Percentiles rank a stretch among this genome's conserved stretches.
Evolutionary conservation across 2,797 vertebrate species (phyloP).

Genomic region (Luscinia luscinia): DNA sequence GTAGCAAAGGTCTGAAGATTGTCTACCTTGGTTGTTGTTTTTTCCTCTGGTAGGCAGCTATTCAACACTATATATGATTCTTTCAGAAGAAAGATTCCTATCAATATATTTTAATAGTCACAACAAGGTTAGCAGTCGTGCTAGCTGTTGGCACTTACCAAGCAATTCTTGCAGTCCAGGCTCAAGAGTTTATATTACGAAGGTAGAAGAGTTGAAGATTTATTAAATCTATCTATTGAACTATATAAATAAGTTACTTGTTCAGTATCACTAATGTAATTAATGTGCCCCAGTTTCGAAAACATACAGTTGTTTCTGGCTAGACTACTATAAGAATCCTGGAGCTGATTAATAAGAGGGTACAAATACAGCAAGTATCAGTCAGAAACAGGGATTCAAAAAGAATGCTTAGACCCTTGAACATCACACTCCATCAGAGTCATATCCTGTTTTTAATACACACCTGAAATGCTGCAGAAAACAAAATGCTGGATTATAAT

Average conservation of each 20-base stretch:
- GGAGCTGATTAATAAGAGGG: neutral
- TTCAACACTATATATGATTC: neutral
- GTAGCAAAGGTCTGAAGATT: conserved; percentile 39
- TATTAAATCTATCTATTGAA: neutral
- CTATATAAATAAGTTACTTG: neutral
- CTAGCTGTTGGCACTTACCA: neutral
- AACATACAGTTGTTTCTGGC: neutral
- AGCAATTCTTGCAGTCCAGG: neutral
- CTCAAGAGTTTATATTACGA: neutral
- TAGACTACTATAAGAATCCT: neutral
- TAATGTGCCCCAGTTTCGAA: neutral
- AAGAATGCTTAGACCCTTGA: neutral
- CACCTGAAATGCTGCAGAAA: conserved; percentile 9
- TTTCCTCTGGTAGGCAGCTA: neutral
- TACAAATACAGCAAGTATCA: neutral
- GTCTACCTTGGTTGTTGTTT: neutral
- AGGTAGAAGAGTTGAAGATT: neutral
- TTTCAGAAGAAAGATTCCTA: neutral
- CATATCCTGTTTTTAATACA: conserved; percentile 39
- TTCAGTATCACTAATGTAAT: neutral
- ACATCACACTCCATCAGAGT: neutral
- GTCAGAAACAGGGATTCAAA: conserved; percentile 11
- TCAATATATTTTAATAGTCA: neutral
- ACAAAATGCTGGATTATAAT: neutral
- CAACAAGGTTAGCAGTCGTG: neutral